Evolutionary conservation across 2,113 vertebrate species (phyloP), one percentile per base, ranked within the genome.

Genomic region (Bujurquina vittata): DNA sequence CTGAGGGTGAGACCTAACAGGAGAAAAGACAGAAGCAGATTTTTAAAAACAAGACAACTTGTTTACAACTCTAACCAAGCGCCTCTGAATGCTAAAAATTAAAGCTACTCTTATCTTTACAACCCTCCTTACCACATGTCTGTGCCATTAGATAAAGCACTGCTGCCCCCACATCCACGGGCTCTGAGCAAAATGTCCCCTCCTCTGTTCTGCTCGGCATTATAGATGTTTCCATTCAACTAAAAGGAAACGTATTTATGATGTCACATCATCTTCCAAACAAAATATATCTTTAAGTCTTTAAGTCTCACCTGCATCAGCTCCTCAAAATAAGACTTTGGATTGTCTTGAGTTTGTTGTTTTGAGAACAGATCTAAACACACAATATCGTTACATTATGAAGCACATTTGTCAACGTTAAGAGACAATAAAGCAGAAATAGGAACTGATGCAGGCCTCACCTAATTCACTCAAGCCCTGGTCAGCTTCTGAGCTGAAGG

Each of bases 391-490:
- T 82, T 22, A 72, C 7, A 20, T 20, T 4, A 73, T n/a, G n/a
- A 35, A 58, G 59, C 8, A 15, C 1, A 10, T 57, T 59, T 11
- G 33, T 43, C 23, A 37, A 10, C 5, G 5, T 29, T 7, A 49
- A 10, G 2, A 49, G 20, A 74, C 23, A 37, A 62, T 9, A 73
- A 54, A 29, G 0, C 10, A 20, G 22, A 72, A 35, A 20, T 3
- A 9, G 1, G 20, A 2, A 17, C 5, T 29, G 33, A 37, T 8
- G 55, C 35, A 61, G 46, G 18, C 8, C n/a, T 37, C 26, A 97
- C 97, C 97, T 87, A 94, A 20, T 9, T 89, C 85, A 29, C 89
- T 87, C 0, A 95, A 43, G 74, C 96, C 93, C 80, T 93, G 94
- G 2, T 96, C 91, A 0, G 94, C 93, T 40, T 90, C 89, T 20